phyloP scores from a whole-genome alignment of 2,797 vertebrate genomes.

The Lepidocolaptes lacrymiger region DNA sequence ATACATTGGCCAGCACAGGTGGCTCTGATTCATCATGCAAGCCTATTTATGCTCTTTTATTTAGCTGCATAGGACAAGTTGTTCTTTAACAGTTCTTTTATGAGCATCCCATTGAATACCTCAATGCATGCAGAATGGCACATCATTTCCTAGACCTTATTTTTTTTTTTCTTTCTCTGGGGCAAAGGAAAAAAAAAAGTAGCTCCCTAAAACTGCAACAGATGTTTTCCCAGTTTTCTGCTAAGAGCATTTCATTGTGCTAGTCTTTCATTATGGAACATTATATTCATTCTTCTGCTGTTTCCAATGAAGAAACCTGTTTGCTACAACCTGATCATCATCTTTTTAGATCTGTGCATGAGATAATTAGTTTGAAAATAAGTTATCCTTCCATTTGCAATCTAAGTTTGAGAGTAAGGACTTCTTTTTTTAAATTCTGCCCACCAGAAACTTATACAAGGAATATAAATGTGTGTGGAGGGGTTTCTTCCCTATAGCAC shows the following conservation, averaged over 20 bases:
- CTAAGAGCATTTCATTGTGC: background rate
- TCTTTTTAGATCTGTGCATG: background rate
- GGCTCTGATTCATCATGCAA: slow-evolving; percentile 1
- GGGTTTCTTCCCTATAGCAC: background rate
- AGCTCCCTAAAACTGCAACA: background rate
- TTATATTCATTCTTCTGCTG: background rate
- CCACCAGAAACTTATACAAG: background rate
- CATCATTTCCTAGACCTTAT: background rate
- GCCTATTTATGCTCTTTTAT: slow-evolving; percentile 39
- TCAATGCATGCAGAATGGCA: background rate
- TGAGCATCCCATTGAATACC: background rate
- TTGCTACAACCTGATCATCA: background rate
- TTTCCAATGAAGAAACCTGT: background rate
- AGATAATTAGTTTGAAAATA: background rate
- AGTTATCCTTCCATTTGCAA: background rate
- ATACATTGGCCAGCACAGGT: background rate
- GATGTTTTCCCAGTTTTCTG: background rate
- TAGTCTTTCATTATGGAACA: background rate
- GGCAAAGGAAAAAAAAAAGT: background rate
- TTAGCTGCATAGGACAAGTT: background rate
- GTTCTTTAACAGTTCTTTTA: slow-evolving; percentile 24
- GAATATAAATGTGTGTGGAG: accelerated
- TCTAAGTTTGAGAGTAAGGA: background rate
- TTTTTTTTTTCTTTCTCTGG: too few species aligned
- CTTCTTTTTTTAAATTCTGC: accelerated